Percentiles rank a stretch among this genome's conserved stretches.
Conservation (phyloP, 2,888 invertebrate species). For the Rotaria magnacalcarata region DNA sequence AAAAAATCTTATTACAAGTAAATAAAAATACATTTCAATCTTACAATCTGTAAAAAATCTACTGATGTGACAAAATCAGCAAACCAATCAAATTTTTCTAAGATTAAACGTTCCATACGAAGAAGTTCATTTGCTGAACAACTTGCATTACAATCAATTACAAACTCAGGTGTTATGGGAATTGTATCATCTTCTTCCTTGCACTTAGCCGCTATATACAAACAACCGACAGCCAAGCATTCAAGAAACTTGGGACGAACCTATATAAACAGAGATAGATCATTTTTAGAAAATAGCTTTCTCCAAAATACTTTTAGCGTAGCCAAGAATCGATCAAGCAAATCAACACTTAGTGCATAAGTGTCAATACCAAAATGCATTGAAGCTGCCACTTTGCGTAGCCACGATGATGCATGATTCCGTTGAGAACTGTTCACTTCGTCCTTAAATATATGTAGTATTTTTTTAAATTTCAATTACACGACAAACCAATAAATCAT, state of each 20-base stretch:
- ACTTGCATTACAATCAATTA: conserved; percentile 65
- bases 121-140: conserved; percentile 78
- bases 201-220: conserved; percentile 72
- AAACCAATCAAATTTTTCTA: conserved; percentile 65
- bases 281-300: too few species aligned
- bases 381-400: conserved; percentile 17
- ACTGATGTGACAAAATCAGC: conserved; percentile 53
- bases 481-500: too few species aligned
- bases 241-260: conserved; percentile 70
- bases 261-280: background rate
- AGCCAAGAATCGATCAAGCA: conserved; percentile 55
- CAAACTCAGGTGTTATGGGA: conserved; percentile 51
- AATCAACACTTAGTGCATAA: conserved; percentile 52
- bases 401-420: background rate
- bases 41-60: conserved; percentile 55
- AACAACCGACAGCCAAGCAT: conserved; percentile 78
- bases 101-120: conserved; percentile 78
- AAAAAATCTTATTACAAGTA: background rate
- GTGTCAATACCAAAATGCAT: conserved; percentile 55
- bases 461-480: too few species aligned
- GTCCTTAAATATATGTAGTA: background rate
- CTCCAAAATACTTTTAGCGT: conserved; percentile 54
- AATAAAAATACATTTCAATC: background rate
- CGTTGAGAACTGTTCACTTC: conserved; percentile 13
- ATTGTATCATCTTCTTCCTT: conserved; percentile 60